Conservation (phyloP, 2,797 vertebrate genomes). For the Remorina albescens region DNA sequence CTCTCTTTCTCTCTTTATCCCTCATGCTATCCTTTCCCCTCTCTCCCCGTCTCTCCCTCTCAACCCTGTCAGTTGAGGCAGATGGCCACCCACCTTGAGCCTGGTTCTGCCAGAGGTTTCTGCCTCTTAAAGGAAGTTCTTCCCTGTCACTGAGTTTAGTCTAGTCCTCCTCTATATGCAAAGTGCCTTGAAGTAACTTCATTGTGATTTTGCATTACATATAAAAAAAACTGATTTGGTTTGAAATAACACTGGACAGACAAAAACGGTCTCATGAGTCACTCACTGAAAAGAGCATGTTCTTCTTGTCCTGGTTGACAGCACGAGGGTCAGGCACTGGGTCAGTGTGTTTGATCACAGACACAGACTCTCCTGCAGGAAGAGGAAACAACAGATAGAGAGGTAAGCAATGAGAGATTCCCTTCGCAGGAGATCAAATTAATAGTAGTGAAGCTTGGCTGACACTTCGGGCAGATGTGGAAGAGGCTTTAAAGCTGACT, state of each 20-base stretch:
- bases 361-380: constrained; percentile 94
- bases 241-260: constrained; percentile 12
- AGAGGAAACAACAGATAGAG: constrained; percentile 19
- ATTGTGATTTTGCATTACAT: too few species aligned
- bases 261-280: constrained; percentile 16
- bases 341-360: constrained; percentile 98
- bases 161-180: too few species aligned
- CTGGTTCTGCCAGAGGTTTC: too few species aligned
- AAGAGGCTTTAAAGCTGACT: constrained; percentile 50
- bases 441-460: constrained; percentile 29
- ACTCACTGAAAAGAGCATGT: constrained; percentile 99
- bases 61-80: too few species aligned
- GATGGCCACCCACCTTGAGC: too few species aligned
- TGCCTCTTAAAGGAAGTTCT: too few species aligned
- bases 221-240: too few species aligned
- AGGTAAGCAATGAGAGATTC: constrained; percentile 13
- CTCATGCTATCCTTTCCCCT: too few species aligned
- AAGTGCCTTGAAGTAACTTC: too few species aligned
- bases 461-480: constrained; percentile 41
- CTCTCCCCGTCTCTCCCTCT: too few species aligned
- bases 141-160: too few species aligned
- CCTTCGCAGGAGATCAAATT: constrained; percentile 20
- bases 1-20: too few species aligned
- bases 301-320: constrained; percentile 99
- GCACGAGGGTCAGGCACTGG: constrained; percentile 98